Percentiles rank a stretch among this genome's conserved stretches.
phyloP scores from a whole-genome alignment of 2,113 vertebrate genomes.

The Polypterus senegalus region DNA sequence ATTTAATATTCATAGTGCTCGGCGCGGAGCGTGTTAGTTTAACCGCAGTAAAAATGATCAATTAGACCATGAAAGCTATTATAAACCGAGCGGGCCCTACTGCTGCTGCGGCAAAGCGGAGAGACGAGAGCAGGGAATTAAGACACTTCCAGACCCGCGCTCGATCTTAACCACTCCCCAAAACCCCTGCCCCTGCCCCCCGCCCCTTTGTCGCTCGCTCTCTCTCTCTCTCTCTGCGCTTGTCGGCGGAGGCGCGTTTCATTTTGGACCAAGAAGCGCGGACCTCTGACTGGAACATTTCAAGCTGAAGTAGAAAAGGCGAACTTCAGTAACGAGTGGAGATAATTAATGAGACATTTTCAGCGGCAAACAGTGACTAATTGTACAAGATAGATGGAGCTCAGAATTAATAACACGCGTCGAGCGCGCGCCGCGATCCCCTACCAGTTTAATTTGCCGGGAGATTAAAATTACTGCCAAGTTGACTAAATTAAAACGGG shows the following conservation, averaged over 20 bases:
- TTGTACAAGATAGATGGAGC: constrained; percentile 76
- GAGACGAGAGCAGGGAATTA: constrained; percentile 20
- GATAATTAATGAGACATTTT: constrained; percentile 79
- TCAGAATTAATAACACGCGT: constrained; percentile 77
- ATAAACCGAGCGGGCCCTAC: constrained; percentile 17
- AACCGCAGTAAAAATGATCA: constrained; percentile 18
- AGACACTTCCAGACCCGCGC: constrained; percentile 9
- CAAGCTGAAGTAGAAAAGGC: constrained; percentile 5
- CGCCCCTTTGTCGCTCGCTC: no score
- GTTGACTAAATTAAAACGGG: constrained; percentile 82
- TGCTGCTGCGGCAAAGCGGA: constrained; percentile 19
- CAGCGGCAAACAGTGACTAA: constrained; percentile 81
- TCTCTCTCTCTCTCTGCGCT: no score
- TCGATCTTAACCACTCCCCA: no score
- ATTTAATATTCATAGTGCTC: constrained; percentile 19
- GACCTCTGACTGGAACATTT: constrained; percentile 12
- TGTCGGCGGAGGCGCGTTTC: constrained; percentile 12
- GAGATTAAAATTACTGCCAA: constrained; percentile 86
- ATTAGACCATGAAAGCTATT: constrained; percentile 24
- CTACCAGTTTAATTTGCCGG: constrained; percentile 77
- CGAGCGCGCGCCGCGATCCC: constrained; percentile 75
- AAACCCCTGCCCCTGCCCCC: accelerated
- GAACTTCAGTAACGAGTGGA: constrained; percentile 32
- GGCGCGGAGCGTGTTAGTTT: constrained; percentile 13
- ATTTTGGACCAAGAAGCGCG: constrained; percentile 3